A percentile compares a stretch with the other conserved stretches of the same genome.
Conservation (phyloP, 2,113 vertebrate species). For the Regulus satrapa region DNA sequence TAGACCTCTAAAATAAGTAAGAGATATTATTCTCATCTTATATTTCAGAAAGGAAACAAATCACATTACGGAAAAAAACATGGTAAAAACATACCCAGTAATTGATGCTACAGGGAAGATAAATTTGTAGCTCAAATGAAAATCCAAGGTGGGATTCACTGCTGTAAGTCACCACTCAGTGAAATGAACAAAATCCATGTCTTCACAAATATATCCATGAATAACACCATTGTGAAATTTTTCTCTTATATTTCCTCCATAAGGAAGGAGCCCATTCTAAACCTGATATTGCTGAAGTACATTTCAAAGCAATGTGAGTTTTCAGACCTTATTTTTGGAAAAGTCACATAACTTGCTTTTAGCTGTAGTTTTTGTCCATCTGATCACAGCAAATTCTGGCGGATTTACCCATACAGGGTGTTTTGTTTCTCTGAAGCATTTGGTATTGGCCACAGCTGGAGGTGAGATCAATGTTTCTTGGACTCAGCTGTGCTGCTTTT, state of each 20-base stretch:
- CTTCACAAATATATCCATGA: not conserved
- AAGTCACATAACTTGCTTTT: not conserved
- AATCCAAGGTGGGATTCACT: not conserved
- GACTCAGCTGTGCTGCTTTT: not conserved
- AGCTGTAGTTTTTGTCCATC: not conserved
- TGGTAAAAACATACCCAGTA: not conserved
- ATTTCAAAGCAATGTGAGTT: not conserved
- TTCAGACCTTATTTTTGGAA: not conserved
- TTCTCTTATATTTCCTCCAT: not conserved
- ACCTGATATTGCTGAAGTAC: not conserved
- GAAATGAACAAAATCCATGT: not conserved
- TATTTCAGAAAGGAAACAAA: not conserved
- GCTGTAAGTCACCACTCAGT: not conserved
- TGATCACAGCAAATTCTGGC: not conserved
- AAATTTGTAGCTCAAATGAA: not conserved
- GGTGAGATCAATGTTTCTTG: conserved; percentile 7
- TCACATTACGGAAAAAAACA: too few species aligned
- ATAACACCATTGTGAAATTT: not conserved
- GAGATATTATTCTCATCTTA: not conserved
- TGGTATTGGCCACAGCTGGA: not conserved
- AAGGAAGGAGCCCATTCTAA: not conserved
- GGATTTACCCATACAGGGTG: not conserved
- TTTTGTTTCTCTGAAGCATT: not conserved
- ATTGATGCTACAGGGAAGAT: not conserved
- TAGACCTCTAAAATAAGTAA: not conserved